phyloP scores from a whole-genome alignment of 2,113 vertebrate genomes.

The Desmodus rotundus region DNA sequence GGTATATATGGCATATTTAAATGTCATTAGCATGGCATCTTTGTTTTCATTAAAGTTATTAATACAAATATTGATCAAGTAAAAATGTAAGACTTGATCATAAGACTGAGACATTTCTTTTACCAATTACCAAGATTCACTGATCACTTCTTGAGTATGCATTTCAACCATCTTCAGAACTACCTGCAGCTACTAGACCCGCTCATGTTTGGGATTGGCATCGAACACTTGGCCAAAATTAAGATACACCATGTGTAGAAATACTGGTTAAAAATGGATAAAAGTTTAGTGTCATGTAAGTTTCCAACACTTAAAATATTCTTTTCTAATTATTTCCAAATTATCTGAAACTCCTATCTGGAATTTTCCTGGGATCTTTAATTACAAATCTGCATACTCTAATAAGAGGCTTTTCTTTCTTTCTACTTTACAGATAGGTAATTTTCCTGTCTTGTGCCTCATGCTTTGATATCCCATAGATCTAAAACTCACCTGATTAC shows the following conservation, averaged over 20 bases:
- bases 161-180: constrained; percentile 18
- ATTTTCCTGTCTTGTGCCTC: neutral
- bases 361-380: constrained; percentile 21
- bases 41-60: constrained; percentile 35
- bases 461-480: neutral
- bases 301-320: neutral
- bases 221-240: neutral
- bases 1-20: neutral
- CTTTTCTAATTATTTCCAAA: constrained; percentile 19
- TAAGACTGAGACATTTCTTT: neutral
- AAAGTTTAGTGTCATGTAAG: neutral
- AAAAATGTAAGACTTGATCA: neutral
- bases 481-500: neutral
- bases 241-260: neutral
- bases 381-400: neutral
- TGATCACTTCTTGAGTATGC: neutral
- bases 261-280: neutral
- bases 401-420: neutral
- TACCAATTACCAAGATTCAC: neutral
- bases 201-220: neutral
- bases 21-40: neutral
- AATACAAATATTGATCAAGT: neutral
- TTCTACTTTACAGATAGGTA: neutral
- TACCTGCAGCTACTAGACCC: neutral
- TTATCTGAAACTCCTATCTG: constrained; percentile 18